These are phyloP conservation scores for Zophobas morio DNA, from an alignment of 1,140 invertebrate genomes.

Conservation along the genomic window DNA sequence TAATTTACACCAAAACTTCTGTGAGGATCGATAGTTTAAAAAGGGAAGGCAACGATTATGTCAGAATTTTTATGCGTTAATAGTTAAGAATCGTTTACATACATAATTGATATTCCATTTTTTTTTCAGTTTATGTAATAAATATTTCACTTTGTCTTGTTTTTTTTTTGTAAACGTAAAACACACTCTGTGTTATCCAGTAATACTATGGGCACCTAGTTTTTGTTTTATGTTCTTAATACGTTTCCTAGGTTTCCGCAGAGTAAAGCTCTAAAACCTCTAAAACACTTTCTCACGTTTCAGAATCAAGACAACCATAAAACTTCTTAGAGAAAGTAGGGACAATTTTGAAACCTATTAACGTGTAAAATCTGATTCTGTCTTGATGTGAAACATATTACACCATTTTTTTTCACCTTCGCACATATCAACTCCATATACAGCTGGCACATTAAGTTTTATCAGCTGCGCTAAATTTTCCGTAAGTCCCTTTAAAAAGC, in stretches of 20 bases:
- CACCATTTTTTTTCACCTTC: neutral
- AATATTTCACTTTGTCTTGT: no score
- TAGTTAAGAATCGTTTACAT: no score
- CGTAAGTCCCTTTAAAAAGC: neutral
- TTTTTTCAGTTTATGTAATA: no score
- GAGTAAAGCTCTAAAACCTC: neutral
- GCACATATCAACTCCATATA: no score
- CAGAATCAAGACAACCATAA: neutral
- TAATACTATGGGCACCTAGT: no score
- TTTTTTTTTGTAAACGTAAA: no score
- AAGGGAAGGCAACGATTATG: no score
- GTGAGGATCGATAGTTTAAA: no score
- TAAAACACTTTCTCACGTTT: neutral
- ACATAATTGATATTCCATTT: no score
- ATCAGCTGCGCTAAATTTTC: neutral
- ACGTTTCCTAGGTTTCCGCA: neutral
- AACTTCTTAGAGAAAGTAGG: neutral
- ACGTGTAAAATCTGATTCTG: neutral
- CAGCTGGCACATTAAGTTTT: neutral
- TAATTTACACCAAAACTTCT: no score
- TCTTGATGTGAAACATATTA: neutral
- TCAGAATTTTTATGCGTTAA: no score
- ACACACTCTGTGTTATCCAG: no score
- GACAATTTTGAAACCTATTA: neutral
- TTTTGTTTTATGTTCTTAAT: neutral